Percentiles rank a stretch among this genome's conserved stretches.
phyloP scores from a whole-genome alignment of 2,888 invertebrate species.

The Selenia dentaria region DNA sequence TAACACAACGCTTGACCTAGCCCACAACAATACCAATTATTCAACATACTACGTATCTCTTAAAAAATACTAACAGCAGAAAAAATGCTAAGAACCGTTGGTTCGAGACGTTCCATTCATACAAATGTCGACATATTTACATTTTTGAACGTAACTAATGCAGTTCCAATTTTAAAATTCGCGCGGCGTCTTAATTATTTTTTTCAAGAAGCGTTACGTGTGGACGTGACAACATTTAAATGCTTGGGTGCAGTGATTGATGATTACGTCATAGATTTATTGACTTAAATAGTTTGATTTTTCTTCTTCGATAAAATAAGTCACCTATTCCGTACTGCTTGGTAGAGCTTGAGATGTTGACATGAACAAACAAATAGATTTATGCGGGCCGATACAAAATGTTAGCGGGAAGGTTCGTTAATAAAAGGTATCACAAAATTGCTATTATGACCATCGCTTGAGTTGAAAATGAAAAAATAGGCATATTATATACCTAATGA shows the following conservation, averaged over 20 bases:
- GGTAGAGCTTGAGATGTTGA: no score
- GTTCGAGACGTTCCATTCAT: constrained; percentile 44
- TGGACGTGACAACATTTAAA: constrained; percentile 48
- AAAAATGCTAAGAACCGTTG: constrained; percentile 37
- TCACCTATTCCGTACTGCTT: no score
- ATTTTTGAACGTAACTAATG: constrained; percentile 44
- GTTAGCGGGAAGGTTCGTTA: no score
- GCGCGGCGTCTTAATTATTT: constrained; percentile 49
- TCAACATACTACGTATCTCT: constrained; percentile 18
- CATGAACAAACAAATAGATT: no score
- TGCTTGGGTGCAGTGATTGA: constrained; percentile 25
- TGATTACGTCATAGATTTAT: not conserved
- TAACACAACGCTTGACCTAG: constrained; percentile 22
- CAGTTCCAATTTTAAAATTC: constrained; percentile 72
- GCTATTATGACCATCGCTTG: no score
- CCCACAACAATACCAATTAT: constrained; percentile 21
- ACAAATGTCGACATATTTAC: constrained; percentile 59
- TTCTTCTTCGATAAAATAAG: no score
- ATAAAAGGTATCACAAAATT: no score
- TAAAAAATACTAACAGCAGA: constrained; percentile 26
- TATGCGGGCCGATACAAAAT: no score
- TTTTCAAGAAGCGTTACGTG: constrained; percentile 8
- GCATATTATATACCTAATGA: no score
- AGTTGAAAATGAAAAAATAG: no score
- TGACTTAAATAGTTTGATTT: no score